These are phyloP conservation scores for Crotophaga sulcirostris DNA, from an alignment of 2,113 vertebrate species.

Conservation along the genomic window DNA sequence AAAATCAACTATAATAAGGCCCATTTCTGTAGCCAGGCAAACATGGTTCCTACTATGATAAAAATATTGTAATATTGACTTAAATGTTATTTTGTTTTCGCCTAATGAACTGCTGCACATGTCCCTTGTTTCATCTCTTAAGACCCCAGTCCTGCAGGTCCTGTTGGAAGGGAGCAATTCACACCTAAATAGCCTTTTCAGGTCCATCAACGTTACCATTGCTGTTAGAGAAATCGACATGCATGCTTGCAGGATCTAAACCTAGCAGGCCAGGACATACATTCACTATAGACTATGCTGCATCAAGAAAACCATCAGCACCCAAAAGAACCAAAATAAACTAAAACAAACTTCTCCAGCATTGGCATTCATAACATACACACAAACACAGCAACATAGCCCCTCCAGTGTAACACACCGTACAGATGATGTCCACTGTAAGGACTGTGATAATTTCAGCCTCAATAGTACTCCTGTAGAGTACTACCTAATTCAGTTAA, in stretches of 20 bases:
- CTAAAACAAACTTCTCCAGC: background rate
- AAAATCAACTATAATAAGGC: background rate
- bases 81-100: background rate
- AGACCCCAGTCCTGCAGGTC: background rate
- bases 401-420: background rate
- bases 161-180: background rate
- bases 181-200: background rate
- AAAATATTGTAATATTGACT: background rate
- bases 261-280: background rate
- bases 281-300: background rate
- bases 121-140: background rate
- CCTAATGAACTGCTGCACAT: background rate
- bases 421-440: background rate
- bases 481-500: background rate
- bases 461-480: background rate
- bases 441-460: background rate
- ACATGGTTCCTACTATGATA: background rate
- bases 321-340: background rate
- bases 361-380: background rate
- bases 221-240: background rate
- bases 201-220: background rate
- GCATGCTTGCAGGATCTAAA: background rate
- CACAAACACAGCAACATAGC: conserved; percentile 7
- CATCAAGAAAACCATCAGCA: background rate
- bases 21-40: background rate